These are phyloP conservation scores for Hirtodrosophila cameraria DNA, from an alignment of 2,888 invertebrate genomes.

Conservation along the genomic window DNA sequence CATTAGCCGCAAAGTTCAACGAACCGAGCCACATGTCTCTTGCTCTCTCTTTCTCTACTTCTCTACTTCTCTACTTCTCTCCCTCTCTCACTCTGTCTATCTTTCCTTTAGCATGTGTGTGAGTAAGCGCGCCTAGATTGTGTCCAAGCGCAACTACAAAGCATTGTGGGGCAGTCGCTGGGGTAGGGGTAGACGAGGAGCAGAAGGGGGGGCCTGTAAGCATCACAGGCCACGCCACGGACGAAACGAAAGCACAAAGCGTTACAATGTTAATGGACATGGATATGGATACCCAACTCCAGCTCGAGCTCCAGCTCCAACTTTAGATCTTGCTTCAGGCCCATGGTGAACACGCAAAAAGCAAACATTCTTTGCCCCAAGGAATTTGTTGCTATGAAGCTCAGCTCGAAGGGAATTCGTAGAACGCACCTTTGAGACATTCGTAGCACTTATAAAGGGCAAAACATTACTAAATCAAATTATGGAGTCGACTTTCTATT, in stretches of 20 bases:
- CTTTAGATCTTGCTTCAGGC: too few species aligned
- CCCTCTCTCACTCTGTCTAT: constrained; percentile 18
- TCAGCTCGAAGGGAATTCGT: constrained; percentile 28
- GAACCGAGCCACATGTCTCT: constrained; percentile 50
- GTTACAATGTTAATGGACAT: constrained; percentile 70
- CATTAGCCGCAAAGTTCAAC: constrained; percentile 70
- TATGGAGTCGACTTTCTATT: too few species aligned
- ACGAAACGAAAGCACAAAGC: constrained; percentile 71
- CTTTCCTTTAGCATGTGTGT: constrained; percentile 13
- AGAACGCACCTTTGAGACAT: constrained; percentile 25
- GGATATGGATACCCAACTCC: constrained; percentile 34
- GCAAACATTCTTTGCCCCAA: constrained; percentile 29
- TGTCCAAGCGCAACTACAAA: constrained; percentile 63
- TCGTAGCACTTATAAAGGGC: neutral
- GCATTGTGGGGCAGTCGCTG: constrained; percentile 11
- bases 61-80: constrained; percentile 15
- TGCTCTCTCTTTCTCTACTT: constrained; percentile 11
- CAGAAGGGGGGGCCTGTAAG: too few species aligned
- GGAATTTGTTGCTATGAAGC: constrained; percentile 13
- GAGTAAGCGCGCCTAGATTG: constrained; percentile 68
- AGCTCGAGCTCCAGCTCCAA: constrained; percentile 22
- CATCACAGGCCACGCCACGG: constrained; percentile 44
- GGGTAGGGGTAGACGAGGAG: neutral
- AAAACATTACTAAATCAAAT: neutral
- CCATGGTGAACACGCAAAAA: too few species aligned